phyloP scores from a whole-genome alignment of 37 sponge, comb jelly and placozoan species.

The Spongilla lacustris region DNA sequence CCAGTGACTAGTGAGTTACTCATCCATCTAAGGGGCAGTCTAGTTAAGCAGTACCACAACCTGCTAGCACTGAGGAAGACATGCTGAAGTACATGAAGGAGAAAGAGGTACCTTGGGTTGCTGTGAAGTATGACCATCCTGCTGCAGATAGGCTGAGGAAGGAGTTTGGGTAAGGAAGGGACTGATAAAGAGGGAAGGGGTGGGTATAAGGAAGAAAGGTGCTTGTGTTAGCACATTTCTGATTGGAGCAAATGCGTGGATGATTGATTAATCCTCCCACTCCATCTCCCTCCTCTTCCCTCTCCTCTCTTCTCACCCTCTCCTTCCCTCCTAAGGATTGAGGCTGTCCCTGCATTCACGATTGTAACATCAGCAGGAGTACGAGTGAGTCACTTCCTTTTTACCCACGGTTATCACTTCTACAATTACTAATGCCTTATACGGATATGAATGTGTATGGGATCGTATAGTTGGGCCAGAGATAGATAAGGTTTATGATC shows the following conservation, averaged over 20 bases:
- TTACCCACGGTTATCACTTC: no score
- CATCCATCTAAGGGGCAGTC: not conserved
- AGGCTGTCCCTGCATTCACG: not conserved
- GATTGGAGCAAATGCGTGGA: no score
- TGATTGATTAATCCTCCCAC: no score
- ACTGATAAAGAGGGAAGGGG: no score
- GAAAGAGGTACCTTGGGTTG: conserved; percentile 71
- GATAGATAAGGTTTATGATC: no score
- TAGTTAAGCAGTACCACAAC: not conserved
- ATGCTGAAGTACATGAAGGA: conserved; percentile 73
- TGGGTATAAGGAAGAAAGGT: no score
- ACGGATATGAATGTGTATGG: no score
- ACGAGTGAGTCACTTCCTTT: not conserved
- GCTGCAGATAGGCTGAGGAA: conserved; percentile 45
- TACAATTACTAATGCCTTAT: no score
- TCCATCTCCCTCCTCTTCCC: no score
- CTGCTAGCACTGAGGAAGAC: conserved; percentile 59
- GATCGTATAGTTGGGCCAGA: no score
- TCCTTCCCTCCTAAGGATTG: not conserved
- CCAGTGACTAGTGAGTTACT: conserved; percentile 81
- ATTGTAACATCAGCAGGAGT: not conserved
- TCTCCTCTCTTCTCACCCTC: not conserved
- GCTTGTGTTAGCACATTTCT: no score
- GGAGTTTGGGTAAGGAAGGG: conserved; percentile 50
- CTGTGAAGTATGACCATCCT: conserved; percentile 31